Evolutionary conservation across 2,113 vertebrate genomes (phyloP).

Genomic region (Carassius gibelio): DNA sequence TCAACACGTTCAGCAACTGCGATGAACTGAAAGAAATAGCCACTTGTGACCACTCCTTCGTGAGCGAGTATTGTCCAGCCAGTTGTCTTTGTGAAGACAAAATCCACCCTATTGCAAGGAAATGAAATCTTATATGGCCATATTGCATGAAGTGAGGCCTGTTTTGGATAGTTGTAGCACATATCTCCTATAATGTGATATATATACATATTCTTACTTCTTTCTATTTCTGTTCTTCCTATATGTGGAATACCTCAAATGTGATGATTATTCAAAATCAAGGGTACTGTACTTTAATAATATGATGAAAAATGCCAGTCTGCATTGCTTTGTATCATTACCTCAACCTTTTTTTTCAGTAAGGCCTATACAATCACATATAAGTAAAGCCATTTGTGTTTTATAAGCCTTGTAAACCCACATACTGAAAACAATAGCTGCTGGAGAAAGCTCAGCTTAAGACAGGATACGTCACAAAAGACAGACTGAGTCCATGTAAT

Average conservation of each 20-base stretch:
- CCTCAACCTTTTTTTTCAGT: slow-evolving; percentile 3
- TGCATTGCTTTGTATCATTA: slow-evolving; percentile 14
- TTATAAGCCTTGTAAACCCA: neutral
- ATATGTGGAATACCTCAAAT: slow-evolving; percentile 20
- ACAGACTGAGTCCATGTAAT: neutral
- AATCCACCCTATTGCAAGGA: slow-evolving; percentile 65
- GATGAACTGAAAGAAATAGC: neutral
- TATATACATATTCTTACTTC: neutral
- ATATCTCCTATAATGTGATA: slow-evolving; percentile 5
- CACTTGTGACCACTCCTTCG: slow-evolving; percentile 41
- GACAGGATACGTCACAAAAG: neutral
- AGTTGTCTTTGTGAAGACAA: slow-evolving; percentile 63
- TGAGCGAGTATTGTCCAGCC: slow-evolving; percentile 60
- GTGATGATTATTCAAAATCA: neutral
- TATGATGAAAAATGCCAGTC: neutral
- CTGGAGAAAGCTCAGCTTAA: neutral
- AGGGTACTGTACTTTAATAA: neutral
- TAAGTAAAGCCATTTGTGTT: neutral
- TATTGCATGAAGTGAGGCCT: neutral
- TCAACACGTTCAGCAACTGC: slow-evolving; percentile 67
- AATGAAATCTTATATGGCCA: neutral
- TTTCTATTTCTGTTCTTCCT: neutral
- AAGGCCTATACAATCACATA: neutral
- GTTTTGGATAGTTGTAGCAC: neutral
- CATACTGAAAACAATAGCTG: neutral